Percentiles rank a stretch among this genome's conserved stretches.
These are phyloP conservation scores for Melopsittacus undulatus DNA, from an alignment of 2,797 vertebrate species.

Conservation along the genomic window DNA sequence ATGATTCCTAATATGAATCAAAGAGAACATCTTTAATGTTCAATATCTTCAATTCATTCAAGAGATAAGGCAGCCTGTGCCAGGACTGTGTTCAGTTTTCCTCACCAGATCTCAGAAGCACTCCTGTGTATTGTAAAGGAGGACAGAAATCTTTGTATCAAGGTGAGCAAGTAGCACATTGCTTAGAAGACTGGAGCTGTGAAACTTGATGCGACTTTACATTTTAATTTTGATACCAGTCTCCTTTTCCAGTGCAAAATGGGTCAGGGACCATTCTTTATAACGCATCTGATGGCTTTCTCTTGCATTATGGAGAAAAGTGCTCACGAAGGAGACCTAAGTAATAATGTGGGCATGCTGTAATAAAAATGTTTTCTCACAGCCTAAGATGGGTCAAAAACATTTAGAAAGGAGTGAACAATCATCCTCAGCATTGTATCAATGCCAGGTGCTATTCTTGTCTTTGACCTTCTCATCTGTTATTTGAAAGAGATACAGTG, in stretches of 20 bases:
- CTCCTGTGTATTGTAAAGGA: not conserved
- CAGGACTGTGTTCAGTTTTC: not conserved
- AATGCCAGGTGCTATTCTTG: not conserved
- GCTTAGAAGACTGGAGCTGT: not conserved
- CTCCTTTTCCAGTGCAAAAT: not conserved
- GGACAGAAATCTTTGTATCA: not conserved
- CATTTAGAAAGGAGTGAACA: not conserved
- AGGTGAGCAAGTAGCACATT: not conserved
- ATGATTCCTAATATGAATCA: not conserved
- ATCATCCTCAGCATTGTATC: not conserved
- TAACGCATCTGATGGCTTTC: not conserved
- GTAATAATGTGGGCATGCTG: not conserved
- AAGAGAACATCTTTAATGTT: not conserved
- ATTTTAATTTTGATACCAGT: not conserved
- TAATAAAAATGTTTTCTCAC: not conserved
- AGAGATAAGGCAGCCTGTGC: not conserved
- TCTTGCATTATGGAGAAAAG: not conserved
- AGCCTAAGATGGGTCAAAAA: not conserved
- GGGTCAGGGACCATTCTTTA: not conserved
- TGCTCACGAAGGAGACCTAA: not conserved
- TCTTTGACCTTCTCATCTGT: conserved; percentile 3
- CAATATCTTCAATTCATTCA: not conserved
- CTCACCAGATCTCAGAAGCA: not conserved
- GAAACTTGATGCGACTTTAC: not conserved
- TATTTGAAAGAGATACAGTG: not conserved